These are phyloP conservation scores for Linnaemya tessellans DNA, from an alignment of 2,888 invertebrate genomes.

Conservation along the genomic window DNA sequence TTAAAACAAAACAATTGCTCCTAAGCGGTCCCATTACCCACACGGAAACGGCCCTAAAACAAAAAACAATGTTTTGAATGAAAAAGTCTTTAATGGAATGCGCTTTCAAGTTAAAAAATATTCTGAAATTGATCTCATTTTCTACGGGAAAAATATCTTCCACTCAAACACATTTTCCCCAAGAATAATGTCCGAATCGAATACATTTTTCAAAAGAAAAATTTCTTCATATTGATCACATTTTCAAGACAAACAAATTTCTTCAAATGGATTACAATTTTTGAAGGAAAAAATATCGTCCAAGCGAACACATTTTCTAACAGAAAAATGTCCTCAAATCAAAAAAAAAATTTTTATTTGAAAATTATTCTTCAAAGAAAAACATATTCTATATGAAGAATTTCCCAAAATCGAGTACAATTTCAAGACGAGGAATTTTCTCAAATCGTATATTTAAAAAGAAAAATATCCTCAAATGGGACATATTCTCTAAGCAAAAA, in stretches of 20 bases:
- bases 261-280: too few species aligned
- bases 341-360: neutral
- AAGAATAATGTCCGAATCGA: too few species aligned
- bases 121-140: too few species aligned
- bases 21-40: too few species aligned
- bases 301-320: neutral
- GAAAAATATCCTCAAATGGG: neutral
- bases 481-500: too few species aligned
- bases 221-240: neutral
- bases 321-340: neutral
- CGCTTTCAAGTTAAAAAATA: too few species aligned
- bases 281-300: neutral
- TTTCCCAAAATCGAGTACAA: neutral
- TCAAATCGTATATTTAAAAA: neutral
- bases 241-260: too few species aligned
- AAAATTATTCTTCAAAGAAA: neutral
- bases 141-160: neutral
- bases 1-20: too few species aligned
- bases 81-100: too few species aligned
- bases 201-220: neutral
- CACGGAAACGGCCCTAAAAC: too few species aligned
- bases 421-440: neutral
- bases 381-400: neutral
- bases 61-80: too few species aligned
- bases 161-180: too few species aligned